A percentile compares a stretch with the other conserved stretches of the same genome.
Evolutionary conservation across 2,888 invertebrate genomes (phyloP).

Genomic region (Hemistola chrysoprasaria): DNA sequence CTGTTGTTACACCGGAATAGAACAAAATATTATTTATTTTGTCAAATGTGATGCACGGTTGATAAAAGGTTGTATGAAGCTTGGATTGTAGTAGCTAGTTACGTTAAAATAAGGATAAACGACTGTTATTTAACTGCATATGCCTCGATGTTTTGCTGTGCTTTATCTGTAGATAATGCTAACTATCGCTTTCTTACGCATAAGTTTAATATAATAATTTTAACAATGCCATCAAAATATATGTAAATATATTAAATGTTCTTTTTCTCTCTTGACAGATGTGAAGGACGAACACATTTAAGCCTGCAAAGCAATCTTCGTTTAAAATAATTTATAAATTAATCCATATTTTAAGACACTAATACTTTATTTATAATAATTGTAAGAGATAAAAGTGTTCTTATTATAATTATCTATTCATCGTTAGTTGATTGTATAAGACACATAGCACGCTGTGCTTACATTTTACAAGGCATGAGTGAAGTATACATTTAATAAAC

Average conservation of each 20-base stretch:
- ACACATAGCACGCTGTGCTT: conserved; percentile 2
- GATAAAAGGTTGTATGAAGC: too few relatives aligned
- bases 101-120: too few relatives aligned
- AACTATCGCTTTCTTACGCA: too few relatives aligned
- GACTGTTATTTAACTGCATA: conserved; percentile 3
- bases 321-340: conserved; percentile 22
- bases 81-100: too few relatives aligned
- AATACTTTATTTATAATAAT: conserved; percentile 42
- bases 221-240: background rate
- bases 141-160: conserved; percentile 26
- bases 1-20: too few relatives aligned
- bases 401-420: conserved; percentile 57
- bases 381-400: conserved; percentile 76
- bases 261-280: conserved; percentile 85
- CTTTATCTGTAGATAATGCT: conserved; percentile 22
- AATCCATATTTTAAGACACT: conserved; percentile 28
- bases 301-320: conserved; percentile 62
- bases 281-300: conserved; percentile 89
- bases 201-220: too few relatives aligned
- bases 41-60: too few relatives aligned
- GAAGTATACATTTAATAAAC: too few relatives aligned
- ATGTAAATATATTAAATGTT: conserved; percentile 63
- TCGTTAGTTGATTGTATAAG: conserved; percentile 45
- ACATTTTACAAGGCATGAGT: background rate
- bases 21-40: too few relatives aligned